Base-by-base conservation (phyloP, 2,113 vertebrate species). In the Xiphophorus couchianus region DNA sequence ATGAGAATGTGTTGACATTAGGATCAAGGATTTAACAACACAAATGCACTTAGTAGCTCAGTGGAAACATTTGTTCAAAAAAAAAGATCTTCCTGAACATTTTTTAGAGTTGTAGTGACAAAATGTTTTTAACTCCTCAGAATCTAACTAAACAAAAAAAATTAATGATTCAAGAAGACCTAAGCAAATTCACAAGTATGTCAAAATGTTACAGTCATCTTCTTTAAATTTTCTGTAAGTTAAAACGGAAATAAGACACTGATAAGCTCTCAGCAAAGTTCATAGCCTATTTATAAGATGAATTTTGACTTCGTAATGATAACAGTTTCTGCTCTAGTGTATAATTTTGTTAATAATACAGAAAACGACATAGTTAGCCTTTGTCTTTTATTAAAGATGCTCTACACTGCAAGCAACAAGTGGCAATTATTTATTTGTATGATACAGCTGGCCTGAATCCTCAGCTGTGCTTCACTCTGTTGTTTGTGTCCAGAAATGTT, bases 401-500 rank as follows among this genome's bases (percentile, higher is more conserved):
- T 66, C 77, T 63, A 48, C 78, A 30, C 76, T 44, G 44, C 39
- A 65, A 61, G 84, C 89, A 91, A 90, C 90, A 89, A 90, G 91
- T 91, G 86, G 73, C 64, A 60, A 68, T 86, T 85, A 88, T 88
- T 87, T 86, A 80, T 74, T 77, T 76, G 80, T 80, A 66, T 74
- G 66, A 85, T 83, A 73, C 83, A 81, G 86, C 83, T 79, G 87
- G 84, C 78, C 44, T 31, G 28, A 79, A 69, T 81, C 71, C 48
- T 81, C 69, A 80, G 81, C 71, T 71, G 62, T 73, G 74, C 69
- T 78, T 77, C 73, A 28, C 29, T 61, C 69, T 31, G 68, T 85
- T 80, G 78, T 88, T 78, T 88, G 73, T 81, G 85, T 90, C 82
- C 81, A 84, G 82, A 89, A 89, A 89, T 90, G 84, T 81, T 77